Conservation (phyloP, 2,888 invertebrate genomes). For the Calameuta filiformis region DNA sequence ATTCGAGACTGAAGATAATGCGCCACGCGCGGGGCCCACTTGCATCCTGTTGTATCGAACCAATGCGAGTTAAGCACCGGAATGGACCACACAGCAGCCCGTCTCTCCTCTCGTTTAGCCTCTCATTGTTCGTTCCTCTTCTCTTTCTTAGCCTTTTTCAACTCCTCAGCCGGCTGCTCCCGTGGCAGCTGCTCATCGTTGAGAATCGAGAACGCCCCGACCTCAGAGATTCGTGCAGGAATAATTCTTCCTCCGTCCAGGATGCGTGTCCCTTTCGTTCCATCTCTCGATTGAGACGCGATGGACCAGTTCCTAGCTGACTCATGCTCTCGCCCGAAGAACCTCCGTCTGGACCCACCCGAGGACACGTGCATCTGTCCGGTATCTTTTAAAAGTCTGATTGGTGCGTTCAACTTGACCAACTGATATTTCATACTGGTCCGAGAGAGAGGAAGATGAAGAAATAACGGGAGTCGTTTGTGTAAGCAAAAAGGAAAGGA, state of each 20-base stretch:
- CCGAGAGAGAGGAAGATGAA: background rate
- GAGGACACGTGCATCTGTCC: background rate
- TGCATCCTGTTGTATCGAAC: slow-evolving; percentile 9
- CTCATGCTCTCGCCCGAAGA: background rate
- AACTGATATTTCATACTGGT: background rate
- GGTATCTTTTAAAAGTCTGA: background rate
- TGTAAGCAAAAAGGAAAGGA: background rate
- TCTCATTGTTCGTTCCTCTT: slow-evolving; percentile 14
- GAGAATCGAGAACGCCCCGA: background rate
- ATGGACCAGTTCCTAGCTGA: background rate
- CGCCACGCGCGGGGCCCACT: slow-evolving; percentile 21
- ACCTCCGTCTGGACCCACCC: background rate
- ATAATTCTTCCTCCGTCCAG: background rate
- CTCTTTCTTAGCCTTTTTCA: slow-evolving; percentile 26
- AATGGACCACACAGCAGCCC: background rate
- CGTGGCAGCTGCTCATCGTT: background rate
- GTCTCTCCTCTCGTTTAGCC: background rate
- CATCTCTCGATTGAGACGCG: background rate
- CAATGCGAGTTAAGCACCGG: background rate
- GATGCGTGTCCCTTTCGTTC: background rate
- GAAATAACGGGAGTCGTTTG: background rate
- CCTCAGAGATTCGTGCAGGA: background rate
- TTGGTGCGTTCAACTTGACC: background rate
- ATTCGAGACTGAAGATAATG: slow-evolving; percentile 19
- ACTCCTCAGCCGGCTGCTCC: slow-evolving; percentile 19